Evolutionary conservation across 2,888 invertebrate species (phyloP).

Genomic region (Lottia scabra): DNA sequence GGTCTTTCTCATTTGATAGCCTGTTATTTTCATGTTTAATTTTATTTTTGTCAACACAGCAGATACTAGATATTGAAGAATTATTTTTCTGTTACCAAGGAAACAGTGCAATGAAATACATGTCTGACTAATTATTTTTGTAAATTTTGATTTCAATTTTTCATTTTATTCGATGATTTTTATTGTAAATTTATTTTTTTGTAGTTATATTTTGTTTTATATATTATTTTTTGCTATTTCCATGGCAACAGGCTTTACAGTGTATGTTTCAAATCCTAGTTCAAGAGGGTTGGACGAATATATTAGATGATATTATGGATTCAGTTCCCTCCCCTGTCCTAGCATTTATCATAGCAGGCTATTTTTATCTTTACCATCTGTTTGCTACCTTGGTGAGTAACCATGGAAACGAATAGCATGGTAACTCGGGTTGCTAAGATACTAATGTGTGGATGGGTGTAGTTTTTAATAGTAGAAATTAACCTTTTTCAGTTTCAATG

Average conservation of each 20-base stretch:
- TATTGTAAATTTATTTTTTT: constrained; percentile 18
- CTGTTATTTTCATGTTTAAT: too few species aligned
- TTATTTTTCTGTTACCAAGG: too few species aligned
- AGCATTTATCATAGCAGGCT: constrained; percentile 49
- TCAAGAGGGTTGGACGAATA: constrained; percentile 68
- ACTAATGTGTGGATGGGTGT: constrained; percentile 3
- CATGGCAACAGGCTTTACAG: constrained; percentile 61
- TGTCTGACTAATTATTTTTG: background rate
- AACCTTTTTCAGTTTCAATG: too few species aligned
- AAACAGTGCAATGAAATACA: too few species aligned
- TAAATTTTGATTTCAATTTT: constrained; percentile 5
- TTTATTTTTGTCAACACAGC: too few species aligned
- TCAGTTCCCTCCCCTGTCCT: constrained; percentile 29
- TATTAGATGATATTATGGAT: constrained; percentile 56
- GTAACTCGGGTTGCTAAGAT: constrained; percentile 2
- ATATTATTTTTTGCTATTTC: constrained; percentile 6
- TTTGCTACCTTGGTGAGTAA: constrained; percentile 60
- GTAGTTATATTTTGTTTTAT: constrained; percentile 12
- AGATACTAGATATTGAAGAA: too few species aligned
- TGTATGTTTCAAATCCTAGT: constrained; percentile 68
- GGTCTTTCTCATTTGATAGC: too few species aligned
- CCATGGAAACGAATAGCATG: background rate
- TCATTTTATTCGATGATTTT: background rate
- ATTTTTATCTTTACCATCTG: constrained; percentile 62
- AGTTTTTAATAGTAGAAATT: background rate